Evolutionary conservation across 2,797 vertebrate species (phyloP).

Genomic region (Oryzias dopingdopingensis): DNA sequence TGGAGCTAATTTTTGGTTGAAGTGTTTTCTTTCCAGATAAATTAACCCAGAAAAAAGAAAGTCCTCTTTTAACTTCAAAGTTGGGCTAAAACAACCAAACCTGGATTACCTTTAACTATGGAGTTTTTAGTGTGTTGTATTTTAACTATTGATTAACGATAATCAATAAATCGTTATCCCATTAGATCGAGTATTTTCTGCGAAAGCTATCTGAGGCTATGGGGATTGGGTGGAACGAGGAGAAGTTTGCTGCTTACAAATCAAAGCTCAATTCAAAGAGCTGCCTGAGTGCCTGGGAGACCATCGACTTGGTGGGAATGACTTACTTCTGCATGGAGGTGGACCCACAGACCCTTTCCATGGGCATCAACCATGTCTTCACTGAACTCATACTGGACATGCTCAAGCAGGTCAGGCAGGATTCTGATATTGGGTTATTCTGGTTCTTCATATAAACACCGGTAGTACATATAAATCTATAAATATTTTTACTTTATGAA

Average conservation of each 20-base stretch:
- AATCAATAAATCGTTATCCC: conserved; percentile 4
- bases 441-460: not conserved
- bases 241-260: conserved; percentile 87
- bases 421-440: not conserved
- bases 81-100: too few species aligned
- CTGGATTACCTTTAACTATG: too few species aligned
- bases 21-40: too few species aligned
- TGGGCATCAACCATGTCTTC: conserved; percentile 93
- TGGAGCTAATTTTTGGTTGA: too few species aligned
- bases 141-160: too few species aligned
- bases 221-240: conserved; percentile 88
- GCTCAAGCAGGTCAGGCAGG: conserved; percentile 87
- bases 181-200: conserved; percentile 90
- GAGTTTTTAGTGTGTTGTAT: too few species aligned
- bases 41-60: too few species aligned
- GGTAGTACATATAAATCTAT: too few species aligned
- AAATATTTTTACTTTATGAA: too few species aligned
- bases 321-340: conserved; percentile 87
- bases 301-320: conserved; percentile 89
- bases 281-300: conserved; percentile 86
- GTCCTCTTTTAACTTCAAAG: too few species aligned
- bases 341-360: conserved; percentile 86
- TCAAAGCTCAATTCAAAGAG: conserved; percentile 74
- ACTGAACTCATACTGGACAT: conserved; percentile 92
- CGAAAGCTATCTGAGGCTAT: conserved; percentile 88